Percentiles rank a stretch among this genome's conserved stretches.
Evolutionary conservation across 2,797 vertebrate genomes (phyloP).

Genomic region (Acanthopagrus latus): DNA sequence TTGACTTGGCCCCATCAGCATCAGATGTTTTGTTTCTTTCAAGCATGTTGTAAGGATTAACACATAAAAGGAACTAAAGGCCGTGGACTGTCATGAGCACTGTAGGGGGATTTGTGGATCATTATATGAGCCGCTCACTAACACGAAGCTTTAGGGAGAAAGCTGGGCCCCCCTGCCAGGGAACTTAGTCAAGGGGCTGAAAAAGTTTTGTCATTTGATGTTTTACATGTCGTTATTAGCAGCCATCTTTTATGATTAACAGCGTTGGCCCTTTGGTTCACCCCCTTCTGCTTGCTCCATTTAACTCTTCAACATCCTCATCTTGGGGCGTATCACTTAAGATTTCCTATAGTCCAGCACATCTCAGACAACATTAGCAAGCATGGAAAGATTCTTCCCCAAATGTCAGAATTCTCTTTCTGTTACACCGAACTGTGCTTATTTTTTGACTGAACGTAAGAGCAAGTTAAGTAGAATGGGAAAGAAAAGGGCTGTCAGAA

Average conservation of each 20-base stretch:
- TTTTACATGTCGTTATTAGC: slow-evolving; percentile 75
- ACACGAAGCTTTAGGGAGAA: slow-evolving; percentile 69
- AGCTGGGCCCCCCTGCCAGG: slow-evolving; percentile 64
- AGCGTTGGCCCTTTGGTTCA: slow-evolving; percentile 54
- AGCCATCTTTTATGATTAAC: slow-evolving; percentile 68
- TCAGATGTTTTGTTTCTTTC: slow-evolving; percentile 79
- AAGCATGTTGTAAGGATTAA: slow-evolving; percentile 80
- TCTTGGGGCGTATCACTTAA: slow-evolving; percentile 28
- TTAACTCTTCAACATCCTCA: slow-evolving; percentile 50
- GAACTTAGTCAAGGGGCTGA: slow-evolving; percentile 65
- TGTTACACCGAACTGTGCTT: not conserved
- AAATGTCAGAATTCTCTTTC: slow-evolving; percentile 1
- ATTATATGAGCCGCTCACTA: slow-evolving; percentile 71
- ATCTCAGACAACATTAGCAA: slow-evolving; percentile 29
- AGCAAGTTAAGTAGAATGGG: slow-evolving; percentile 22
- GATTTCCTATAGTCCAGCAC: slow-evolving; percentile 2
- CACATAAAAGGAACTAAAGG: slow-evolving; percentile 81
- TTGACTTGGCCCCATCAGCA: slow-evolving; percentile 74
- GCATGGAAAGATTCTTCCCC: not conserved
- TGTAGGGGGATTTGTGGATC: slow-evolving; percentile 79
- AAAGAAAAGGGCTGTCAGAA: slow-evolving; percentile 21
- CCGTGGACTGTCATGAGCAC: slow-evolving; percentile 75
- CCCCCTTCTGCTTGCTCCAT: slow-evolving; percentile 48
- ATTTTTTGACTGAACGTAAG: slow-evolving; percentile 12
- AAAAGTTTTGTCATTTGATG: slow-evolving; percentile 76